phyloP scores from a whole-genome alignment of 1,140 invertebrate species.

The Ceratosolen solmsi region DNA sequence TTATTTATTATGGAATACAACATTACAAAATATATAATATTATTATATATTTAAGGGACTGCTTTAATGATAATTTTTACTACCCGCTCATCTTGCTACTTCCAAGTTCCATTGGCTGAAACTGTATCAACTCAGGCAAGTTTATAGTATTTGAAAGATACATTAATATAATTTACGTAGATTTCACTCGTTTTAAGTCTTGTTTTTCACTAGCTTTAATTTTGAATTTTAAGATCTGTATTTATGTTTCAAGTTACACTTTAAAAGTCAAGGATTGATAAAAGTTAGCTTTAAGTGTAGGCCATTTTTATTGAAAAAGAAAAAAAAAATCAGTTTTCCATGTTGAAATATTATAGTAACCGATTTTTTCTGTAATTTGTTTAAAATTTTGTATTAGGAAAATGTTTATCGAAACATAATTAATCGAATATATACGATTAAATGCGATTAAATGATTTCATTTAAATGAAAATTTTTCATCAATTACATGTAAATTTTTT shows the following conservation, averaged over 20 bases:
- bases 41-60: neutral
- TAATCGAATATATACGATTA: too few relatives aligned
- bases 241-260: too few relatives aligned
- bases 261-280: neutral
- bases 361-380: neutral
- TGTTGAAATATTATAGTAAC: neutral
- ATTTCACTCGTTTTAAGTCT: neutral
- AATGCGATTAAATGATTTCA: too few relatives aligned
- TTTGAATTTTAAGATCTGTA: too few relatives aligned
- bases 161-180: neutral
- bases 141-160: neutral
- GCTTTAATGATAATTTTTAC: neutral
- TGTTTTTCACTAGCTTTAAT: too few relatives aligned
- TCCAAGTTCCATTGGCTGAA: neutral
- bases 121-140: neutral
- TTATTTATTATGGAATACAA: too few relatives aligned
- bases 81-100: neutral
- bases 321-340: neutral
- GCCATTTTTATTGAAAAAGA: neutral
- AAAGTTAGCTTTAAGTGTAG: neutral
- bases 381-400: too few relatives aligned
- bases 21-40: too few relatives aligned
- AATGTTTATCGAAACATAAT: too few relatives aligned
- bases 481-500: too few relatives aligned
- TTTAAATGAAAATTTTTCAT: too few relatives aligned